Conservation (phyloP, 2,113 vertebrate species). For the Eublepharis macularius region DNA sequence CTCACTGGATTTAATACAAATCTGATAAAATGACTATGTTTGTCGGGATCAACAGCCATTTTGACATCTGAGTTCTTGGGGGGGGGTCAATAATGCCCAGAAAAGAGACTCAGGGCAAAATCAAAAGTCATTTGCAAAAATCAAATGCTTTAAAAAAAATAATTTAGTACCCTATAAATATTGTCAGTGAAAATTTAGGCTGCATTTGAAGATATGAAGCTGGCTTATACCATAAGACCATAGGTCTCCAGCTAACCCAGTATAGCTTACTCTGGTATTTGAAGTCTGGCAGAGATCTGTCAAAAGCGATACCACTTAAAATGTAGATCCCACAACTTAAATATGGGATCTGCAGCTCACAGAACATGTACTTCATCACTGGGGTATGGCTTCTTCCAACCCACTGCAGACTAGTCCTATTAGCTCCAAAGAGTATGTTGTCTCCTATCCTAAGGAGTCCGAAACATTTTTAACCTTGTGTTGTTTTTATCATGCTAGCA, state of each 20-base stretch:
- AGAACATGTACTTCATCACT: too few relatives aligned
- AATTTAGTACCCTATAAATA: not conserved
- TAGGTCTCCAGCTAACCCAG: not conserved
- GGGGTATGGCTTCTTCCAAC: too few relatives aligned
- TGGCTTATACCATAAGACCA: not conserved
- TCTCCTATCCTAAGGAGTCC: too few relatives aligned
- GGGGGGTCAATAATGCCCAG: not conserved
- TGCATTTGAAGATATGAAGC: not conserved
- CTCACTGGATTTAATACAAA: not conserved
- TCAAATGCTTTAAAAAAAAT: not conserved
- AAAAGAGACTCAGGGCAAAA: not conserved
- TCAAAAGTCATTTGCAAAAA: not conserved
- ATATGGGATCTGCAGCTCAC: too few relatives aligned
- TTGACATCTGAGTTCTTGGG: not conserved
- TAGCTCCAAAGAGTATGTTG: not conserved
- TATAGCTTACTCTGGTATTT: too few relatives aligned
- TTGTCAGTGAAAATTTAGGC: not conserved
- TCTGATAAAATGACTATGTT: not conserved
- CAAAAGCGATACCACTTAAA: too few relatives aligned
- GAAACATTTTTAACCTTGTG: too few relatives aligned
- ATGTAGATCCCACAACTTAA: too few relatives aligned
- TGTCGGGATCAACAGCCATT: not conserved
- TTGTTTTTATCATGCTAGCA: too few relatives aligned
- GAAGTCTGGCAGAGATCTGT: too few relatives aligned
- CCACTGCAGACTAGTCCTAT: not conserved